Evolutionary conservation across 2,888 invertebrate species (phyloP), one percentile per base, ranked within the genome.

Genomic region (Hirtodrosophila duncani): DNA sequence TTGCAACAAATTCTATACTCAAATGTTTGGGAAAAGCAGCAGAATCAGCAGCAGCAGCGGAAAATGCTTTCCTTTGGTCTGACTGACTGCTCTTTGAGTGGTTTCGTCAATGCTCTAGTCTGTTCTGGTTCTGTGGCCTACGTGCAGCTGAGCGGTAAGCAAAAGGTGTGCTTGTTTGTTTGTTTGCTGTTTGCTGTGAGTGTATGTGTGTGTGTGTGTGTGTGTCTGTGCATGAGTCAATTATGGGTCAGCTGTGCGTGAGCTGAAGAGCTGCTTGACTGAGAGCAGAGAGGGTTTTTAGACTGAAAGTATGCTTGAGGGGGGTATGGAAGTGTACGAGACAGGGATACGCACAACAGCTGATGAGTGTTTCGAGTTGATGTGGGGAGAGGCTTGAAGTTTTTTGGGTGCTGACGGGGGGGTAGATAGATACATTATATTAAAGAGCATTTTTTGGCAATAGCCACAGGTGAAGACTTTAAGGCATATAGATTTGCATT

Each of bases 241-340:
- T 72, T 72, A 71, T 79, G 79, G 72, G 79, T 72, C 72, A 72
- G 72, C 72, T 79, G 72, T 78, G 71, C 79, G 66, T 71, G 51
- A 38, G 46, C 21, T 23, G 14, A n/a, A 44, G 38, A 51, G 45
- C 16, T 23, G 46, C 24, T 9, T 10, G 8, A 33, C 31, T 17
- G 16, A 24, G 37, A 46, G 43, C 33, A 20, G 41, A 21, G 50
- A 44, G 5, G 38, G 34, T 29, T 49, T 7, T 46, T 18, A 10
- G 33, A 42, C 37, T 36, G 13, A 21, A 13, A 2, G n/a, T n/a
- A n/a, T n/a, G n/a, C n/a, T n/a, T 20, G n/a, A 13, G 37, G 18
- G 21, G 34, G 27, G n/a, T n/a, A n/a, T 53, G 33, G 34, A 16
- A 14, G 20, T 27, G 53, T 46, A n/a, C n/a, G 55, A 37, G 20